Conservation (phyloP, 2,888 invertebrate genomes). For the Tanytarsus gracilentus region DNA sequence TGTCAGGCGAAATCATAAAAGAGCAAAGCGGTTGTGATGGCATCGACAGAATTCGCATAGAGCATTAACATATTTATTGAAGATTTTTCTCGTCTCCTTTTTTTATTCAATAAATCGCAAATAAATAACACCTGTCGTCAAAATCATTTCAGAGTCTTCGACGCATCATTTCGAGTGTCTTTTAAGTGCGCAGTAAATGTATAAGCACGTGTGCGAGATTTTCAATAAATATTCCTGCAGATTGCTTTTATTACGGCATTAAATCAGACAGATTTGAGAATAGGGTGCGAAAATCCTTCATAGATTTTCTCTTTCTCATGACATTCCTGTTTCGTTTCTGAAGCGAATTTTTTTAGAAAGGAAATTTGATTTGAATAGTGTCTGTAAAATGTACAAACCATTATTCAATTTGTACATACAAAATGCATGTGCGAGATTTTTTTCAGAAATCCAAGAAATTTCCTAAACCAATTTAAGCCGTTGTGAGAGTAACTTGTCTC, state of each 20-base stretch:
- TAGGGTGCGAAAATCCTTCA: not conserved
- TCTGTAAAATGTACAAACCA: constrained; percentile 14
- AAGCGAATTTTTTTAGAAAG: no score
- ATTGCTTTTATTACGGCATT: constrained; percentile 13
- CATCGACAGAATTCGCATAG: not conserved
- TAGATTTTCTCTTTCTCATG: not conserved
- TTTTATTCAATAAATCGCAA: not conserved
- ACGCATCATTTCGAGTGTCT: not conserved
- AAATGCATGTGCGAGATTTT: constrained; percentile 1
- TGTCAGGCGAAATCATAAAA: not conserved
- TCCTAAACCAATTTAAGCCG: no score
- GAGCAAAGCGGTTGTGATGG: not conserved
- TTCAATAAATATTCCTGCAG: constrained; percentile 12
- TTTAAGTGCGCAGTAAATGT: not conserved
- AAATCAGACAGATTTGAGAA: not conserved
- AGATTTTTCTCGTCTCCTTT: not conserved
- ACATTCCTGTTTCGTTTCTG: not conserved
- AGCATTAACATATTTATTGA: constrained; percentile 15
- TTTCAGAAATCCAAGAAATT: not conserved
- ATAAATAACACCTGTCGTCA: constrained; percentile 15
- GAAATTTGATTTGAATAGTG: no score
- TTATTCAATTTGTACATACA: constrained; percentile 19
- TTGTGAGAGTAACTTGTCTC: no score
- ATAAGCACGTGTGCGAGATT: not conserved
- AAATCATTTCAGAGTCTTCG: not conserved